Base-by-base conservation (phyloP, 2,797 vertebrate genomes). In the Mergus octosetaceus region DNA sequence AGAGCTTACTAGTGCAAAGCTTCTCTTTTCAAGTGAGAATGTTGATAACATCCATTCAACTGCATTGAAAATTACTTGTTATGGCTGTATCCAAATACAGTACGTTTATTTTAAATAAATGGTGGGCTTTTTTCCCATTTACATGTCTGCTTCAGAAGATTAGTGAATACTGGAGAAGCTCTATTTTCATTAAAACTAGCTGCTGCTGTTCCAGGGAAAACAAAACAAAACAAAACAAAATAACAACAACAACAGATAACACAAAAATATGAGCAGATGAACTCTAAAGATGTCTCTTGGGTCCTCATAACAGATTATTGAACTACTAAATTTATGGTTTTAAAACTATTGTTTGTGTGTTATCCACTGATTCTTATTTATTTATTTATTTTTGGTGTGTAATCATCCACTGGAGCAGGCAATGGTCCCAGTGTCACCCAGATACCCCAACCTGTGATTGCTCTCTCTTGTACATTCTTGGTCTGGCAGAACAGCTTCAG, bases 91-190 rank as follows among this genome's bases (percentile, higher is more conserved):
- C 32, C 32, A 27, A 34, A 43, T 45, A 21, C 22, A 47, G 30
- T 32, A 41, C 20, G 3, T 38, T 53, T 54, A 16, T 54, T 38
- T 38, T 30, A 21, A 43, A 65, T 19, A 10, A 32, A 3, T 25
- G 21, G 10, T 66, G 32, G 2, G 0, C 0, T 54, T 53, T 74
- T 51, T n/a, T 3, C 8, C 3, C 8, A 36, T 85, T 71, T 74
- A 16, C 19, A 27, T 9, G 32, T 2, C 6, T 66, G 13, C 20
- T 77, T 77, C 13, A 11, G 30, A 60, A 58, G 20, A 76, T 19
- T 49, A 5, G 22, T 14, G 17, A 51, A 51, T 51, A 53, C 17
- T 14, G 78, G 39, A 49, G 77, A 77, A 85, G 0, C 9, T 75
- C n/a, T 43, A 4, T 24, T 81, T 90, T 57, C 14, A 57, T 75